Evolutionary conservation across 2,888 invertebrate species (phyloP).

Genomic region (Plemyria rubiginata): DNA sequence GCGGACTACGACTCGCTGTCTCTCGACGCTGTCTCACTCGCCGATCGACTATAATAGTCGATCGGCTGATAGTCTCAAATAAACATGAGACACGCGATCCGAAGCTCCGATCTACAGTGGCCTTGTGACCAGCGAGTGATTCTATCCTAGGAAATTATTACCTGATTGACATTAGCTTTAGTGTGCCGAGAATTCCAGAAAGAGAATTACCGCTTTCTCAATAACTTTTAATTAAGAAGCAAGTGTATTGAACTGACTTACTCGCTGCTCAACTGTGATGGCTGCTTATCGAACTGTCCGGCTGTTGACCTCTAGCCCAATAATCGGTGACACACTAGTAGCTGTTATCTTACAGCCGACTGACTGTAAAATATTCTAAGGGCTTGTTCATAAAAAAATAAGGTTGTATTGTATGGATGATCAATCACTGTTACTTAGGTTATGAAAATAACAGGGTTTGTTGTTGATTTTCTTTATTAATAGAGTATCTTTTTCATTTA

Average conservation of each 20-base stretch:
- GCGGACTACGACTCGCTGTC: background rate
- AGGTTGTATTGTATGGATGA: too few species aligned
- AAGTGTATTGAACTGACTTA: too few species aligned
- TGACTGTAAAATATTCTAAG: background rate
- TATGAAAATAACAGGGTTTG: too few species aligned
- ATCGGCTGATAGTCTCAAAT: constrained; percentile 23
- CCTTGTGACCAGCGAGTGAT: background rate
- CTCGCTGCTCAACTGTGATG: constrained; percentile 20
- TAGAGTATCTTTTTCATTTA: too few species aligned
- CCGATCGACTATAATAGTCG: too few species aligned
- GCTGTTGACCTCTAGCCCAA: constrained; percentile 42
- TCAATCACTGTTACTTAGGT: too few species aligned
- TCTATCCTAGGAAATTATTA: background rate
- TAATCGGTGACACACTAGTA: constrained; percentile 31
- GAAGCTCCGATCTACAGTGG: background rate
- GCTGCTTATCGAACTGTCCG: constrained; percentile 32
- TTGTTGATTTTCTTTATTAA: too few species aligned
- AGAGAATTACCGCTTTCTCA: background rate
- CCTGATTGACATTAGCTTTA: background rate
- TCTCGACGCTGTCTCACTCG: too few species aligned
- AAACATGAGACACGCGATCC: constrained; percentile 22
- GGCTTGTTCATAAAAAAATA: too few species aligned
- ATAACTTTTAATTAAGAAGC: background rate
- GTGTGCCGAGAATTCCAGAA: background rate
- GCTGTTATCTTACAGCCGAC: constrained; percentile 3